Evolutionary conservation across 2,888 invertebrate species (phyloP), one percentile per base, ranked within the genome.

Genomic region (Temnothorax unifasciatus): DNA sequence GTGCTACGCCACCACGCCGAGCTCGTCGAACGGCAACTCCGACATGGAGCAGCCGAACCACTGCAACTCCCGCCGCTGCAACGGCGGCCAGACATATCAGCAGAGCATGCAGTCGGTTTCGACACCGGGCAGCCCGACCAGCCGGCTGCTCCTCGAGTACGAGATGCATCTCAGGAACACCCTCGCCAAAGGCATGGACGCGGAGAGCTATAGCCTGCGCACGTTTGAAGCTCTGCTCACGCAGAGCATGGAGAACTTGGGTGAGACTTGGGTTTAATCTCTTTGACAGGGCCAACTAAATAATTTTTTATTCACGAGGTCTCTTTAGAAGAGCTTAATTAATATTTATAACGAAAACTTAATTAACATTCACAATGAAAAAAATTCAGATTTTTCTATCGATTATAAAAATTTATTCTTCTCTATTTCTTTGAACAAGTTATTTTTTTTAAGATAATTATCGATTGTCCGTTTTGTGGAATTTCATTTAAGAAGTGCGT

Each of bases 241-340:
- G 76, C 98, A 99, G 95, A 98, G 98, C 95, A 98, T 98, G 98
- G 99, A 99, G 95, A 98, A 99, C 95, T 96, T 99, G 95, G 98
- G 98, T 98, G 94, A 95, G 95, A 91, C 76, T 52, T 44, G 5
- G 8, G 8, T 47, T 61, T 11, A 13, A 47, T 21, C 1, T 21
- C 1, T 18, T 13, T 8, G 8, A 38, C 11, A 13, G 5, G 9
- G 0, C 2, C 38, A 21, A 52, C 6, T 71, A 52, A 54, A 11
- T 57, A 25, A 41, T 57, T 18, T 41, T 41, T 73, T 73, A 38
- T 6, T 25, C 13, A 68, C 44, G n/a, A n/a, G 5, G 21, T 9
- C 3, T 44, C 9, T 41, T 41, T 21, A 41, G 21, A 41, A 13
- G 21, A 41, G 3, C 8, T 71, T 54, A 52, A 68, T 47, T 47